A percentile compares a stretch with the other conserved stretches of the same genome.
These are phyloP conservation scores for Dicyrtomina minuta DNA, from an alignment of 2,888 invertebrate species.

Conservation along the genomic window DNA sequence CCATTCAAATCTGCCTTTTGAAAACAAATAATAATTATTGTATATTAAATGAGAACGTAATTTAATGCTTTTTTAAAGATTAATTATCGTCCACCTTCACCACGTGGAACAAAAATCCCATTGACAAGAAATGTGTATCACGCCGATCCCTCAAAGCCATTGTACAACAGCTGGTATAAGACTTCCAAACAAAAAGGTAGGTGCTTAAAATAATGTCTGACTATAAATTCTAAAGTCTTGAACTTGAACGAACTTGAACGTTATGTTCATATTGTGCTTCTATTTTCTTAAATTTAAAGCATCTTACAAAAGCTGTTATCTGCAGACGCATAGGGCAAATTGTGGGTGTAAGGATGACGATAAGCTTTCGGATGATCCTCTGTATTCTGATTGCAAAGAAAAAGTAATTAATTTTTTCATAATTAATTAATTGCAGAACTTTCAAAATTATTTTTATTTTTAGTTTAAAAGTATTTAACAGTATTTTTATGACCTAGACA, in stretches of 20 bases:
- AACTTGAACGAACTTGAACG: no score
- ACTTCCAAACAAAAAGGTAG: constrained; percentile 35
- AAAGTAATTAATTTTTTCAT: constrained; percentile 25
- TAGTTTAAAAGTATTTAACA: not conserved
- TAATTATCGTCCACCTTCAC: constrained; percentile 48
- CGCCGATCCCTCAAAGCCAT: constrained; percentile 35
- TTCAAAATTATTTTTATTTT: no score
- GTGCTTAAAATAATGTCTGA: not conserved
- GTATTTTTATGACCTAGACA: no score
- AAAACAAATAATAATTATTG: no score
- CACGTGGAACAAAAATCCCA: constrained; percentile 39
- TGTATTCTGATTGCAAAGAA: constrained; percentile 44
- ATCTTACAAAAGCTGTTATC: constrained; percentile 29
- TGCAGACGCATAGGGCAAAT: constrained; percentile 12
- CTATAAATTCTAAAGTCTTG: not conserved
- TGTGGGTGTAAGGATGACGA: constrained; percentile 40
- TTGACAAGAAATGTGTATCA: constrained; percentile 45
- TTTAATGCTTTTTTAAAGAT: constrained; percentile 14
- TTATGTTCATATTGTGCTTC: no score
- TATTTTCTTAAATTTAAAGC: constrained; percentile 16
- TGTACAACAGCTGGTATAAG: constrained; percentile 32
- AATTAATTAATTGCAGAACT: no score
- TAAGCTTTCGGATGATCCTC: constrained; percentile 40
- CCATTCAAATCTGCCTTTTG: no score
- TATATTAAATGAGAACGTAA: no score